Base-by-base conservation (phyloP, 1,140 invertebrate genomes). In the Augochlora pura region DNA sequence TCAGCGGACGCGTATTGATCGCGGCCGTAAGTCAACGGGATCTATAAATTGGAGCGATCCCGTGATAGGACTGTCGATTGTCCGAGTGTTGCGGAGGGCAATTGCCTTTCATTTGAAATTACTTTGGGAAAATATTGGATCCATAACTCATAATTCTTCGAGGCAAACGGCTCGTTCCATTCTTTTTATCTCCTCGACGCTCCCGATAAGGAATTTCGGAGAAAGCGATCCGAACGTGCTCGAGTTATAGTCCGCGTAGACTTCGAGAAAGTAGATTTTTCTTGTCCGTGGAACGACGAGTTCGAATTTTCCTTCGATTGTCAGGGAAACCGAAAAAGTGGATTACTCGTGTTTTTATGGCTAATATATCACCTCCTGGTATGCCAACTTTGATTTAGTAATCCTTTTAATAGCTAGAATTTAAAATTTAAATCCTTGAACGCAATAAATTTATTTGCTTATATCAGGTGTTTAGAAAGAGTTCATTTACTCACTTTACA, bases 31-130 rank as follows among this genome's bases (percentile, higher is more conserved):
- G 10, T 27, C 64, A n/a, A 49, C 14, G 39, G 5, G 68, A 77
- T 71, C 57, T 67, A 77, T 63, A 25, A 52, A 77, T 77, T 25
- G 39, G 49, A 62, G 42, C 25, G n/a, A 76, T 75, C 49, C 21
- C 38, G 18, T 23, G 66, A n/a, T 21, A 8, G 52, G 46, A 60
- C 21, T 18, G 1, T 18, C 54, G 9, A n/a, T 59, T 23, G 62
- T 23, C 23, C 16, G n/a, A 14, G 25, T 62, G 38, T 70, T 49
- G 38, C 68, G 32, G 38, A 60, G 21, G n/a, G 52, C 21, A 52
- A 62, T 60, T 65, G 39, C n/a, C 18, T 46, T 38, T 38, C 16
- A 6, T 27, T 63, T 8, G 39, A 12, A 14, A 46, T 64, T 42
- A 65, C 21, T 23, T 46, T 2, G 21, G 21, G 38, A 23, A n/a